Evolutionary conservation across 2,797 vertebrate genomes (phyloP).

Genomic region (Mormyrops boulengeri): DNA sequence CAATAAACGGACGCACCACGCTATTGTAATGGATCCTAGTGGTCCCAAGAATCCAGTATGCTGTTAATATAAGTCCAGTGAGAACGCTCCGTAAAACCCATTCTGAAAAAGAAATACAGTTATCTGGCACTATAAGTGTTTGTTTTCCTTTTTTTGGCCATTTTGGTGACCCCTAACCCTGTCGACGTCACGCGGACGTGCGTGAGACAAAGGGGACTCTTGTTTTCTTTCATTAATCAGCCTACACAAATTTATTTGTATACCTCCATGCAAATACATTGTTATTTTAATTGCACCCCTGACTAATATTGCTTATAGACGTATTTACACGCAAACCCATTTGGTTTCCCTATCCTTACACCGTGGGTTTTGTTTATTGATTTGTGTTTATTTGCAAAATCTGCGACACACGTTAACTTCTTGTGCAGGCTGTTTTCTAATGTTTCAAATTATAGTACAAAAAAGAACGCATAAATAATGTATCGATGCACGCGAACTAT

Average conservation of each 20-base stretch:
- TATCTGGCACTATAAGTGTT: neutral
- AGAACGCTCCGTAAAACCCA: neutral
- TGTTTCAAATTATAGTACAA: neutral
- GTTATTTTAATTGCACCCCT: neutral
- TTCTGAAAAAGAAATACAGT: neutral
- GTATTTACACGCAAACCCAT: too few species aligned
- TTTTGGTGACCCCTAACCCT: conserved; percentile 5
- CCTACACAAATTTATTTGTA: neutral
- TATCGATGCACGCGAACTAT: neutral
- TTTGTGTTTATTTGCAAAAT: neutral
- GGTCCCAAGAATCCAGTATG: neutral
- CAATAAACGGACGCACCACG: conserved; percentile 19
- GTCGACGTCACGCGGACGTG: neutral
- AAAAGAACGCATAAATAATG: neutral
- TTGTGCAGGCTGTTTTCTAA: neutral
- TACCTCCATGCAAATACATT: neutral
- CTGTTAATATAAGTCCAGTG: neutral
- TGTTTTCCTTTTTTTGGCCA: neutral
- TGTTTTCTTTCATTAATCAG: neutral
- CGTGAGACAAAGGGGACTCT: neutral
- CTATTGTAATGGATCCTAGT: neutral
- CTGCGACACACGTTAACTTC: neutral
- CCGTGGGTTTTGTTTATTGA: neutral
- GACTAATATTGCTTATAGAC: neutral
- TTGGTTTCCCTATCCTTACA: neutral